Evolutionary conservation across 2,113 vertebrate genomes (phyloP), one percentile per base, ranked within the genome.

Genomic region (Trachemys scripta): DNA sequence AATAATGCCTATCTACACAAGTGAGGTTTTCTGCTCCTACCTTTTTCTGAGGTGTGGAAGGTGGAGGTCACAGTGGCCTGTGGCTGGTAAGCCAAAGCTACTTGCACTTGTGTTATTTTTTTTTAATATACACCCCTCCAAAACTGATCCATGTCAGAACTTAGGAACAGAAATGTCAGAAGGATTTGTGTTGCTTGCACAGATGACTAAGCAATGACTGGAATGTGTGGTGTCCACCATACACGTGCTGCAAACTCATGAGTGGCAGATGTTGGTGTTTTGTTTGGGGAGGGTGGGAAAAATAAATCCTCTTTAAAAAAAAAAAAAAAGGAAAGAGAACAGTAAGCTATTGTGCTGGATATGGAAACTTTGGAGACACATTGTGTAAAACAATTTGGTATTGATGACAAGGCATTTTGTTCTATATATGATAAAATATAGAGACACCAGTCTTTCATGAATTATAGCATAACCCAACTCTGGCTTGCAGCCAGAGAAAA

Each of bases 391-490:
- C 2, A 4, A 17, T 50, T 94, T 4, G 14, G 59, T 10, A 27
- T 5, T 92, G 51, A 83, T 85, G 59, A 94, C 1, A 6, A 78
- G 59, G 65, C 80, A 11, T 62, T 1, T 5, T 51, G 31, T 20
- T 95, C 53, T 87, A n/a, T 50, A 72, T 51, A 62, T 88, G 80
- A n/a, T 81, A 79, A 96, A 85, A 19, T 72, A 90, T 56, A 80
- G 85, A 65, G 16, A 31, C 6, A 81, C 69, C 17, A 80, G 11
- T 7, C 5, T 87, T 72, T 53, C 57, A 12, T 6, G 7, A 92
- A 83, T 56, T 50, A 59, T n/a, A 57, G 50, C 24, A 22, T 79
- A 82, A 69, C 38, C n/a, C 69, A 35, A 47, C 10, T 19, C 45
- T 2, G 31, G 82, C 42, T 85, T 85, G 19, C 56, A 75, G 93